Evolutionary conservation across 2,888 invertebrate species (phyloP).

Genomic region (Machimus rusticus): DNA sequence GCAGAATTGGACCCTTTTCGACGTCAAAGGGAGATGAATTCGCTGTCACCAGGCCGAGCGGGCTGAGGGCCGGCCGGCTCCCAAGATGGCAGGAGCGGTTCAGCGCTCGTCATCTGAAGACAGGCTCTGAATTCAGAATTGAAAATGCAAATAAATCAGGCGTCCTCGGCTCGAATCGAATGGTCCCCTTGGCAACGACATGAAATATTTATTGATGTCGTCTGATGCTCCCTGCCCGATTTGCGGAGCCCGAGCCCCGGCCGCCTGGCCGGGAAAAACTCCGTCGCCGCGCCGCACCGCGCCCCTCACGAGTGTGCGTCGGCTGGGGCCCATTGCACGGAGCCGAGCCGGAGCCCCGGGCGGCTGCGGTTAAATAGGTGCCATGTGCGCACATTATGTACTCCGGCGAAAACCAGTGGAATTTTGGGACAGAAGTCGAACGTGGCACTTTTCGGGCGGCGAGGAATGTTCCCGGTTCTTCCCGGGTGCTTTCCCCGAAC

Average conservation of each 20-base stretch:
- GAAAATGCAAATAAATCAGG: slow-evolving; percentile 2
- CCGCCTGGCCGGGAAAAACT: neutral
- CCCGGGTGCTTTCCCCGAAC: neutral
- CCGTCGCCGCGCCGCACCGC: no score
- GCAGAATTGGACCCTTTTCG: neutral
- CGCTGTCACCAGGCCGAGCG: neutral
- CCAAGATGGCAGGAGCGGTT: slow-evolving; percentile 9
- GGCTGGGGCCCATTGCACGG: neutral
- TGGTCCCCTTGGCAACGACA: neutral
- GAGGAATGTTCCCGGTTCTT: neutral
- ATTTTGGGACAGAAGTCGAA: neutral
- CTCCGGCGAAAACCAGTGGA: neutral
- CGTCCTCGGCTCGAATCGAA: neutral
- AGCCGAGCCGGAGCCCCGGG: neutral
- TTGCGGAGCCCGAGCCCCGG: neutral
- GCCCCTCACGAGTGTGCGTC: neutral
- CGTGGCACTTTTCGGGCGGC: neutral
- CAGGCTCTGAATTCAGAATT: neutral
- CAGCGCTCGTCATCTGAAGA: neutral
- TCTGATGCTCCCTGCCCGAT: neutral
- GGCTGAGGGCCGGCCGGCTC: neutral
- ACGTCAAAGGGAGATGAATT: slow-evolving; percentile 10
- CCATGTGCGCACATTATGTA: neutral
- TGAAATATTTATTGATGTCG: slow-evolving; percentile 17
- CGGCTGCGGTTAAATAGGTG: neutral